These are phyloP conservation scores for Cepphus grylle DNA, from an alignment of 2,113 vertebrate species.

Conservation along the genomic window DNA sequence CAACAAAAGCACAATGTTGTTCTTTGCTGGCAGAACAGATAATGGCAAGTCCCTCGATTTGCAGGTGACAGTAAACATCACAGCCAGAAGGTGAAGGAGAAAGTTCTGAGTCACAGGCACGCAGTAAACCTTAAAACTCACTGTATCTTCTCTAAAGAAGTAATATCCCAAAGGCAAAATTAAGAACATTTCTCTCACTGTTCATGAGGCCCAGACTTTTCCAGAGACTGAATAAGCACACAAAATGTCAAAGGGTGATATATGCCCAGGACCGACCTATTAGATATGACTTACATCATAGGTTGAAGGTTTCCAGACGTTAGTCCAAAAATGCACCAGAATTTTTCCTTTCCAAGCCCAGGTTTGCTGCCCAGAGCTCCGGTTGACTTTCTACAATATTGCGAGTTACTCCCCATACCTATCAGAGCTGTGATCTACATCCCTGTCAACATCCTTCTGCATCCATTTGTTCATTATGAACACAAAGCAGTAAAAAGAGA, in stretches of 20 bases:
- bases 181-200: background rate
- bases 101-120: background rate
- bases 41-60: background rate
- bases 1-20: fast-evolving
- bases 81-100: background rate
- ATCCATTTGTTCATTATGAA: background rate
- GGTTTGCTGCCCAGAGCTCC: background rate
- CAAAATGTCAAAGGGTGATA: background rate
- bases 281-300: background rate
- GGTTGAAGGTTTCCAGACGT: background rate
- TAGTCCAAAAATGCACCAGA: background rate
- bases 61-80: background rate
- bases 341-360: background rate
- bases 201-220: background rate
- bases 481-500: background rate
- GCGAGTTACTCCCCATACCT: background rate
- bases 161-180: background rate
- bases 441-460: background rate
- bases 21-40: background rate
- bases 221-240: background rate
- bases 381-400: background rate
- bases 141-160: background rate
- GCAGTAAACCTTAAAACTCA: background rate
- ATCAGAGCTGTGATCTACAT: background rate
- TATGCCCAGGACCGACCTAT: fast-evolving